A percentile compares a stretch with the other conserved stretches of the same genome.
phyloP scores from a whole-genome alignment of 2,797 vertebrate genomes.

The Dendrocincla tyrannina region DNA sequence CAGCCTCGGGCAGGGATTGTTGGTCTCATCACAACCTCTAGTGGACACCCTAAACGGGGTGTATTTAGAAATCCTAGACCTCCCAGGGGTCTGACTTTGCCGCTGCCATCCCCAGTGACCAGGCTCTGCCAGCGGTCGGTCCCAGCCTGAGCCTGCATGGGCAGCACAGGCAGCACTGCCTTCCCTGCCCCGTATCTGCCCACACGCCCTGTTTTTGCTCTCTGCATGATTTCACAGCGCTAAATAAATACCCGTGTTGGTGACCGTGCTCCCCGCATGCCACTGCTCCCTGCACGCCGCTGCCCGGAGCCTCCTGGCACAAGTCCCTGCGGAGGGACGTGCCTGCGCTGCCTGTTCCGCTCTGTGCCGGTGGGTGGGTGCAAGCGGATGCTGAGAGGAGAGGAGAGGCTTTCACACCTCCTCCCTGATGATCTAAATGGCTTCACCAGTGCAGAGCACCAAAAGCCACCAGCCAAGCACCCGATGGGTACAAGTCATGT shows the following conservation, averaged over 20 bases:
- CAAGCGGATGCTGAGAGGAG: background rate
- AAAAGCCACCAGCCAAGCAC: background rate
- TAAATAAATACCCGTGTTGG: background rate
- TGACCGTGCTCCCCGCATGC: background rate
- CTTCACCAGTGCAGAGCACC: conserved; percentile 1
- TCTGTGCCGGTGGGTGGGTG: background rate
- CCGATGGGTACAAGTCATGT: background rate
- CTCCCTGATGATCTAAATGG: background rate
- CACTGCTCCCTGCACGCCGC: background rate
- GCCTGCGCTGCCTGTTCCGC: background rate
- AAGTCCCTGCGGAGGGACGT: background rate
- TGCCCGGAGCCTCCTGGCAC: background rate
- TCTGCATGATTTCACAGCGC: rapidly evolving
- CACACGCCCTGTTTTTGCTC: rapidly evolving
- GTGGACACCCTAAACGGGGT: background rate
- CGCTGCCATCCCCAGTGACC: background rate
- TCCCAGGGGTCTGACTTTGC: background rate
- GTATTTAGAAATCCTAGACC: background rate
- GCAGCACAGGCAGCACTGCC: background rate
- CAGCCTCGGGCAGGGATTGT: background rate
- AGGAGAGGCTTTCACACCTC: conserved; percentile 6
- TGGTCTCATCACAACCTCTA: conserved; percentile 21
- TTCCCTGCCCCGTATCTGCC: background rate
- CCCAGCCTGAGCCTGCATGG: rapidly evolving
- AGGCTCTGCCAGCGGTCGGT: rapidly evolving